Conservation (phyloP, 2,113 vertebrate genomes). For the Meriones unguiculatus region DNA sequence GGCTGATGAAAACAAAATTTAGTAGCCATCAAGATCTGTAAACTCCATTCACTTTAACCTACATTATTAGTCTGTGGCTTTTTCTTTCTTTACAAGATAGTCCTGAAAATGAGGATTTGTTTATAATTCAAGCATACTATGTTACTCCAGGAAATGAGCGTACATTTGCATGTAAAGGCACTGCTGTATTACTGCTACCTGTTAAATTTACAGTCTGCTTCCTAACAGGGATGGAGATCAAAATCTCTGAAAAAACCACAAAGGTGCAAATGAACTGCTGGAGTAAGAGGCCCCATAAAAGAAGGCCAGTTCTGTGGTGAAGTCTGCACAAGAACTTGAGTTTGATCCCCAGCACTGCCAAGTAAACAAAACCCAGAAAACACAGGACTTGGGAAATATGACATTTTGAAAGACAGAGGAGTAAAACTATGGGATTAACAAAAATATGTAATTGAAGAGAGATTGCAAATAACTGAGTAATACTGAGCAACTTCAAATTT, state of each 20-base stretch:
- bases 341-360: not conserved
- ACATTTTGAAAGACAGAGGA: not conserved
- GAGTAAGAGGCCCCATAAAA: not conserved
- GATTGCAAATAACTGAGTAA: not conserved
- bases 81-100: not conserved
- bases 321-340: not conserved
- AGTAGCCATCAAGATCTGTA: not conserved
- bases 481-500: not conserved
- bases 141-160: not conserved
- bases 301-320: not conserved
- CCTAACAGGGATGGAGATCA: not conserved
- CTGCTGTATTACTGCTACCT: not conserved
- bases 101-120: not conserved
- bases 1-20: not conserved
- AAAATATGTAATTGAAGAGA: not conserved
- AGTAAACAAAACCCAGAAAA: not conserved
- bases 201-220: not conserved
- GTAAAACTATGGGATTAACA: not conserved
- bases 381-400: not conserved
- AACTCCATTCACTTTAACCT: not conserved
- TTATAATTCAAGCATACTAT: slow-evolving; percentile 2
- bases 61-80: not conserved
- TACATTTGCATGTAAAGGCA: slow-evolving; percentile 15
- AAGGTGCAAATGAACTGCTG: not conserved
- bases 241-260: not conserved